phyloP scores from a whole-genome alignment of 2,113 vertebrate species.

The Pica pica region DNA sequence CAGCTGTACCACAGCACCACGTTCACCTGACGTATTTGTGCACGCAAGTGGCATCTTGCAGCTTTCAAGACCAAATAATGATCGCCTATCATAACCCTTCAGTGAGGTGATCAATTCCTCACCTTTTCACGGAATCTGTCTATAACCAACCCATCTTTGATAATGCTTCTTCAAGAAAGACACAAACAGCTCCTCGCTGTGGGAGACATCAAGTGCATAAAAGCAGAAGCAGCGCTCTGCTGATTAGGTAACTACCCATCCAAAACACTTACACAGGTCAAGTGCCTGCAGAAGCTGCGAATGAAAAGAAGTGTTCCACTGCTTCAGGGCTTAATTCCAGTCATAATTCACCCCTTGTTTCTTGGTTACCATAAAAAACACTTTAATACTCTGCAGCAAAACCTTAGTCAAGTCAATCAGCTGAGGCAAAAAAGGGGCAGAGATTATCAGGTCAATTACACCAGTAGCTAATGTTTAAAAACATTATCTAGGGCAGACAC shows the following conservation, averaged over 20 bases:
- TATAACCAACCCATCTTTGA: background rate
- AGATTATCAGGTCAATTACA: background rate
- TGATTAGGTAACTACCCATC: background rate
- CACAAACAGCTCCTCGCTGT: background rate
- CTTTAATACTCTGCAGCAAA: background rate
- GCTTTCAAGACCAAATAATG: background rate
- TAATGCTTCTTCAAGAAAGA: background rate
- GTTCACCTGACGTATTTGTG: background rate
- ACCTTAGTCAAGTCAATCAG: background rate
- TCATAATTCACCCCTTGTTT: background rate
- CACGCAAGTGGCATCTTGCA: background rate
- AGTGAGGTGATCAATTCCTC: background rate
- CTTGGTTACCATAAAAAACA: background rate
- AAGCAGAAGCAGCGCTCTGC: background rate
- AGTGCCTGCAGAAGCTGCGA: background rate
- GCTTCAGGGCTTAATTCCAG: background rate
- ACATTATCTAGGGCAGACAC: background rate
- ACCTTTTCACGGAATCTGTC: background rate
- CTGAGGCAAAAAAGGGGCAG: background rate
- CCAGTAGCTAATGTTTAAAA: background rate
- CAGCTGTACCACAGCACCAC: rapidly evolving
- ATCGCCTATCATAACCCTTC: background rate
- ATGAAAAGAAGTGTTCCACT: background rate
- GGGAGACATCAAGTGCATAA: background rate
- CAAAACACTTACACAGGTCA: background rate